Percentiles rank a stretch among this genome's conserved stretches.
Conservation (phyloP, 1,140 invertebrate genomes). For the Monochamus saltuarius region DNA sequence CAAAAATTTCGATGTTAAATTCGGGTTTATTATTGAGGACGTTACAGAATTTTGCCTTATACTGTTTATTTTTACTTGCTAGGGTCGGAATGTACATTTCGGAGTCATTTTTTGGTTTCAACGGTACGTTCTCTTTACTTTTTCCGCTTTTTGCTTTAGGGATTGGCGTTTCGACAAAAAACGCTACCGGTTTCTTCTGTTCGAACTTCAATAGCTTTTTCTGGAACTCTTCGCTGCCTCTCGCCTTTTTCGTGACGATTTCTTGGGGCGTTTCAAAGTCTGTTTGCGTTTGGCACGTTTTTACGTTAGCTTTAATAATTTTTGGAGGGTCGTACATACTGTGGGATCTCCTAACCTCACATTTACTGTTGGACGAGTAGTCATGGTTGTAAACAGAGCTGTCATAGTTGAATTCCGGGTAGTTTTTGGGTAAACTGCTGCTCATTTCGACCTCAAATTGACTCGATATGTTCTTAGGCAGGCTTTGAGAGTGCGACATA, state of each 20-base stretch:
- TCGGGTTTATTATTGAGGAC: conserved; percentile 50
- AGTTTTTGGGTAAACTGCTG: conserved; percentile 37
- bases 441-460: conserved; percentile 24
- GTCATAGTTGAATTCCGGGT: conserved; percentile 12
- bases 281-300: conserved; percentile 50
- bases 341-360: neutral
- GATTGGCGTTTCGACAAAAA: conserved; percentile 56
- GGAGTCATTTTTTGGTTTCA: conserved; percentile 37
- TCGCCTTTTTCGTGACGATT: conserved; percentile 41
- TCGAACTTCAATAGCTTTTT: conserved; percentile 49
- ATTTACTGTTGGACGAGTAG: neutral
- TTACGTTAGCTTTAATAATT: conserved; percentile 29
- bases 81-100: conserved; percentile 58
- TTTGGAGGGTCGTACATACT: conserved; percentile 6
- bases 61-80: conserved; percentile 55
- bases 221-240: conserved; percentile 48
- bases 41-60: conserved; percentile 55
- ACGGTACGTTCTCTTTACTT: conserved; percentile 42
- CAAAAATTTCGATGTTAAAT: conserved; percentile 43
- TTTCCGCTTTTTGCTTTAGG: conserved; percentile 44
- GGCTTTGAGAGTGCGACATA: conserved; percentile 32
- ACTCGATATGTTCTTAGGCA: conserved; percentile 36
- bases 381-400: conserved; percentile 1
- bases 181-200: conserved; percentile 41
- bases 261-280: conserved; percentile 47